phyloP scores from a whole-genome alignment of 2,888 invertebrate species.

The Lepidonotus clava region DNA sequence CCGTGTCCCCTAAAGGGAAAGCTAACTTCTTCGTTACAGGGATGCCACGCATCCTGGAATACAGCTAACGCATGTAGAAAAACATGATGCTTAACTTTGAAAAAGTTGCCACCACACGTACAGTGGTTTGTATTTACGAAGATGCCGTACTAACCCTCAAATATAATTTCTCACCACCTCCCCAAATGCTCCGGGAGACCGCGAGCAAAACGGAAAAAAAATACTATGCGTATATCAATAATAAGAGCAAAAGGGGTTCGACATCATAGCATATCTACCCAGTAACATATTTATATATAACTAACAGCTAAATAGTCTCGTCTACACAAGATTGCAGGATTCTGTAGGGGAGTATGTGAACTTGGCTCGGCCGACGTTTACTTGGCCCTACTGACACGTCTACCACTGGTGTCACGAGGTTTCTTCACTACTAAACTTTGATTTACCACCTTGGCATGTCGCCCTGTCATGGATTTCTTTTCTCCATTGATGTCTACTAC shows the following conservation, averaged over 20 bases:
- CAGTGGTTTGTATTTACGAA: neutral
- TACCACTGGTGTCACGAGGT: constrained; percentile 12
- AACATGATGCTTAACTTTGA: neutral
- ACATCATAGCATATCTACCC: constrained; percentile 53
- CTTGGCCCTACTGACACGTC: constrained; percentile 1
- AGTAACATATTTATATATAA: constrained; percentile 9
- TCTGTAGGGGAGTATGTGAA: constrained; percentile 26
- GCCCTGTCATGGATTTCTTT: constrained; percentile 29
- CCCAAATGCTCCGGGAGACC: neutral
- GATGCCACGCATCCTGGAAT: constrained; percentile 2
- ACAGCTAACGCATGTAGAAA: too few species aligned
- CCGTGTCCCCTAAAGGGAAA: neutral
- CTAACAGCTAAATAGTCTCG: constrained; percentile 43
- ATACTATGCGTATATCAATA: constrained; percentile 53
- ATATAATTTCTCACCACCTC: constrained; percentile 15
- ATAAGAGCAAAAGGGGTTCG: constrained; percentile 19
- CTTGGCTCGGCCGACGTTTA: neutral
- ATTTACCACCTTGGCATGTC: constrained; percentile 39
- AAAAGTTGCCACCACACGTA: neutral
- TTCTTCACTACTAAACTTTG: too few species aligned
- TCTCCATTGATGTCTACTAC: neutral
- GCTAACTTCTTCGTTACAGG: neutral
- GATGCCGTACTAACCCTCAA: neutral
- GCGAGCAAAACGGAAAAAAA: neutral
- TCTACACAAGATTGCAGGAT: constrained; percentile 51